phyloP scores from a whole-genome alignment of 2,113 vertebrate species.

The Felis chaus region DNA sequence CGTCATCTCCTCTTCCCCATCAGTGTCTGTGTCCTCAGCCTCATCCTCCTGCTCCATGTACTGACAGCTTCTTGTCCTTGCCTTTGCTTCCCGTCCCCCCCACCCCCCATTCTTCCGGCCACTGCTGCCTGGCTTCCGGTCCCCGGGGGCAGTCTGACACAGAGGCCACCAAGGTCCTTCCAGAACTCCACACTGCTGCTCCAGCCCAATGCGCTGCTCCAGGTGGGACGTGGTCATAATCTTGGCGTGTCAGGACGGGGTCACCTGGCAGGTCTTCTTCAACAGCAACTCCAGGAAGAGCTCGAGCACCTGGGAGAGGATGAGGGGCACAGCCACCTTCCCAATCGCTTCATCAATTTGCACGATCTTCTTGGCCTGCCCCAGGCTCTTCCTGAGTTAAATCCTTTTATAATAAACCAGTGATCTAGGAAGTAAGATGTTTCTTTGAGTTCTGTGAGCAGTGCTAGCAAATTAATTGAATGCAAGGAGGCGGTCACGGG shows the following conservation, averaged over 20 bases:
- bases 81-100: slow-evolving; percentile 87
- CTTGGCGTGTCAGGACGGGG: slow-evolving; percentile 93
- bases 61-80: slow-evolving; percentile 93
- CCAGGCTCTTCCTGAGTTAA: slow-evolving; percentile 79
- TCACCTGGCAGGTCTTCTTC: slow-evolving; percentile 94
- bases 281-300: slow-evolving; percentile 94
- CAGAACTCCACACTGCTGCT: slow-evolving; percentile 96
- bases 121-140: slow-evolving; percentile 86
- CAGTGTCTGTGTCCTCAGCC: slow-evolving; percentile 91
- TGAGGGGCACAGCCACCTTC: slow-evolving; percentile 95
- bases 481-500: neutral
- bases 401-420: neutral
- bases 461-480: neutral
- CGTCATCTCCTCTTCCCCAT: slow-evolving; percentile 88
- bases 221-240: slow-evolving; percentile 95
- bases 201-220: slow-evolving; percentile 95
- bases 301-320: slow-evolving; percentile 94
- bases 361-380: slow-evolving; percentile 97
- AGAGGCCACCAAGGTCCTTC: slow-evolving; percentile 93
- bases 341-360: slow-evolving; percentile 96
- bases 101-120: slow-evolving; percentile 89
- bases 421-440: neutral
- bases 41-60: slow-evolving; percentile 94
- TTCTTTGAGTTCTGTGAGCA: neutral
- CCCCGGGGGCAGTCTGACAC: slow-evolving; percentile 89